Evolutionary conservation across 2,888 invertebrate genomes (phyloP).

Genomic region (Matsumyia berberina): DNA sequence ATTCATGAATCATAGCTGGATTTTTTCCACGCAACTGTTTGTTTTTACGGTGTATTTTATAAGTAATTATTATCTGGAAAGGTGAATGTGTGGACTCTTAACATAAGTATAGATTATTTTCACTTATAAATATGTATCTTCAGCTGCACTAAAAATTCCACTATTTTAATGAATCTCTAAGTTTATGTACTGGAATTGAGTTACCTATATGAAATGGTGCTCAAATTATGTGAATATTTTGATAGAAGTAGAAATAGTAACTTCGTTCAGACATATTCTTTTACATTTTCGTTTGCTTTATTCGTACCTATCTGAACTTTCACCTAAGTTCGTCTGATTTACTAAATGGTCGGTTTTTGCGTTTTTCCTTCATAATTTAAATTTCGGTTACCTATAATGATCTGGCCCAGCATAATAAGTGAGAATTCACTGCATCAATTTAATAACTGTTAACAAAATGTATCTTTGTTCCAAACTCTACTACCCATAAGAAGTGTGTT

Average conservation of each 20-base stretch:
- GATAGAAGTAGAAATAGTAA: background rate
- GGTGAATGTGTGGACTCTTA: no score
- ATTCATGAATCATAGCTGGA: background rate
- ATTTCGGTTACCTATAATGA: slow-evolving; percentile 6
- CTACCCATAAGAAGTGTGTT: background rate
- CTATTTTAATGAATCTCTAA: no score
- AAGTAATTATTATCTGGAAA: no score
- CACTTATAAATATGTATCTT: no score
- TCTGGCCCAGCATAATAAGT: background rate
- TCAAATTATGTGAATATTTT: no score
- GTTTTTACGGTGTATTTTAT: background rate
- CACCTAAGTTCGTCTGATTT: slow-evolving; percentile 1
- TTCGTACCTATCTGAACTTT: slow-evolving; percentile 10
- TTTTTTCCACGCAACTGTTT: background rate
- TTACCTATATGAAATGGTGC: no score
- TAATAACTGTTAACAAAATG: slow-evolving; percentile 2
- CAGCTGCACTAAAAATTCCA: no score
- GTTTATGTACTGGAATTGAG: no score
- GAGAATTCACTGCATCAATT: slow-evolving; percentile 4
- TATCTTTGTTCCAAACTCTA: background rate
- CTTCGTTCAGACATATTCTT: slow-evolving; percentile 1
- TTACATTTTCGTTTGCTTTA: slow-evolving; percentile 11
- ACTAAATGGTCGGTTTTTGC: slow-evolving; percentile 4
- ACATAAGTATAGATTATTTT: no score
- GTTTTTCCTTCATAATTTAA: slow-evolving; percentile 9